phyloP scores from a whole-genome alignment of 2,888 invertebrate species.

The Troides oblongomaculatus region DNA sequence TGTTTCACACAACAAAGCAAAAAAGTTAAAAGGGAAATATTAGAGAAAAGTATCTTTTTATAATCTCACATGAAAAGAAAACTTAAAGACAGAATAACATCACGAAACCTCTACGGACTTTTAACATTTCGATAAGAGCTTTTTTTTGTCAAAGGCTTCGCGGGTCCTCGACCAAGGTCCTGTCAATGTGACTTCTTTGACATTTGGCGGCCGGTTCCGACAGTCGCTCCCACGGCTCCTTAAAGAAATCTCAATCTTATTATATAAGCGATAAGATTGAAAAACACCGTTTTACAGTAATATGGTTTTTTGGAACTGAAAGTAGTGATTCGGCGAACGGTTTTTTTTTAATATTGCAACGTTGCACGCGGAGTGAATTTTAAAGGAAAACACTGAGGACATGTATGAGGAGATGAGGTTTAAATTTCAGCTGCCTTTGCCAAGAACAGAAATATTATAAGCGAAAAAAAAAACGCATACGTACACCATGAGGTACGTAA shows the following conservation, averaged over 20 bases:
- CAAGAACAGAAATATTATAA: too few species aligned
- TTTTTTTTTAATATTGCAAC: conserved; percentile 13
- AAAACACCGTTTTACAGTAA: background rate
- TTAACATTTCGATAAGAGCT: conserved; percentile 21
- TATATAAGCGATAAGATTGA: background rate
- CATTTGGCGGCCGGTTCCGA: conserved; percentile 58
- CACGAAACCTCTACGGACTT: conserved; percentile 10
- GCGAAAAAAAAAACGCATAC: too few species aligned
- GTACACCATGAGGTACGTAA: too few species aligned
- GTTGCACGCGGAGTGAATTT: conserved; percentile 8
- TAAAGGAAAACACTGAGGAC: background rate
- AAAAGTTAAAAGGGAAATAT: too few species aligned
- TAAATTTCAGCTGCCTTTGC: background rate
- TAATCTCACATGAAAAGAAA: conserved; percentile 10
- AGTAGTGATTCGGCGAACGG: conserved; percentile 4
- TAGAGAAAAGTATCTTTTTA: background rate
- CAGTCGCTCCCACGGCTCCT: conserved; percentile 11
- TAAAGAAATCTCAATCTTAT: conserved; percentile 22
- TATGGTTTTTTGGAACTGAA: conserved; percentile 1
- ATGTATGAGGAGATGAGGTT: background rate
- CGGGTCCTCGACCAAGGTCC: conserved; percentile 50
- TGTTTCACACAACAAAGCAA: too few species aligned
- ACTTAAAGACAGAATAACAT: conserved; percentile 11
- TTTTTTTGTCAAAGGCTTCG: conserved; percentile 28
- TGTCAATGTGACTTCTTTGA: conserved; percentile 68